Evolutionary conservation across 23 tunicate genomes (phyloP).

Genomic region (Ciona savignyi): DNA sequence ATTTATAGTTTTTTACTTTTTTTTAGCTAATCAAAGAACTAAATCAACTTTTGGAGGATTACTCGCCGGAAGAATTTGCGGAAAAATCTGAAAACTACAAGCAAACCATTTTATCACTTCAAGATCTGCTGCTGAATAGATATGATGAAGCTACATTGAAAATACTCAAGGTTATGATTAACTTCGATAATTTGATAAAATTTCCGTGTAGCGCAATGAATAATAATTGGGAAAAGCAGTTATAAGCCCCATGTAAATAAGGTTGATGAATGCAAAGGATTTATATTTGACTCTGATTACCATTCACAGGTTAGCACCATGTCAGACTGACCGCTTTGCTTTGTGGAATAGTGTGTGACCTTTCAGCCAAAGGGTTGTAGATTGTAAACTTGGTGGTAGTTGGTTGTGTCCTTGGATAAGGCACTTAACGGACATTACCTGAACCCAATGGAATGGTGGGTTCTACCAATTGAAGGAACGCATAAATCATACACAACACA

Average conservation of each 20-base stretch:
- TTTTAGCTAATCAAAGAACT: constrained; percentile 58
- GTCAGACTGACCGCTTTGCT: no score
- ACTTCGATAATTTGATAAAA: not conserved
- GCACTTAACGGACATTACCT: no score
- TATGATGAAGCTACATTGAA: constrained; percentile 67
- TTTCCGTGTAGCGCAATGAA: not conserved
- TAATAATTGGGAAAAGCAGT: not conserved
- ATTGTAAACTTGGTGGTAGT: no score
- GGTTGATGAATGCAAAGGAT: not conserved
- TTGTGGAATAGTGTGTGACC: no score
- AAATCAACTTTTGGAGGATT: constrained; percentile 35
- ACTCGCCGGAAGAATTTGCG: constrained; percentile 17
- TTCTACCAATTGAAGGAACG: no score
- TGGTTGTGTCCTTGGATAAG: no score
- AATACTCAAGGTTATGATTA: constrained; percentile 32
- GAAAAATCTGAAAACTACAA: constrained; percentile 22
- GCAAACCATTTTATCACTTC: constrained; percentile 49
- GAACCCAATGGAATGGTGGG: no score
- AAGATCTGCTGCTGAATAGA: constrained; percentile 31
- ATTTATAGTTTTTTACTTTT: constrained; percentile 1
- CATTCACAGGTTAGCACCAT: no score
- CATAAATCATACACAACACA: no score
- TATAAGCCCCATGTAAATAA: not conserved
- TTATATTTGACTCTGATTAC: not conserved
- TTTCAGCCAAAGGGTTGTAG: no score